Conservation (phyloP, 1,140 invertebrate species). For the Arion vulgaris region DNA sequence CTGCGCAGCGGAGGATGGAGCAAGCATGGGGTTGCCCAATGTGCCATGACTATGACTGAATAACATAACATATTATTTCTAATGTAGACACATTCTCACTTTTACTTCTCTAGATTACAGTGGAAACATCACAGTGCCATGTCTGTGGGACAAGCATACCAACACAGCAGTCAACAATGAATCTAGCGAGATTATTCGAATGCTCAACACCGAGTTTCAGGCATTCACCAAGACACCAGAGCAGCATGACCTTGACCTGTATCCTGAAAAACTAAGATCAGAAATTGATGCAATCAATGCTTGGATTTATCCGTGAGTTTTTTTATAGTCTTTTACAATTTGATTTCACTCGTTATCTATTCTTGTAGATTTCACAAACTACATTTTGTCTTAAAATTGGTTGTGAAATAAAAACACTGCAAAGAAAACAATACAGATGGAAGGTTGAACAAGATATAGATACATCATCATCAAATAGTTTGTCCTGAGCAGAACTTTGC, state of each 20-base stretch:
- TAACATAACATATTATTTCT: no score
- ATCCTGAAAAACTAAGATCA: constrained; percentile 55
- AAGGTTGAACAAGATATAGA: no score
- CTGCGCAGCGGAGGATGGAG: no score
- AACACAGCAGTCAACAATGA: constrained; percentile 69
- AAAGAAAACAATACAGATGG: background rate
- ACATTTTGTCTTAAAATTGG: no score
- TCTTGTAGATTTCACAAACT: background rate
- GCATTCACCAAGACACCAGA: constrained; percentile 62
- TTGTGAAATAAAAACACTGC: no score
- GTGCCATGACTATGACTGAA: no score
- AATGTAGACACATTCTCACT: no score
- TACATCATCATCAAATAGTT: no score
- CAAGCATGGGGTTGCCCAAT: no score
- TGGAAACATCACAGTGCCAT: constrained; percentile 61
- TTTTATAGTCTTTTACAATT: background rate
- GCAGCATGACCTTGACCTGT: constrained; percentile 63
- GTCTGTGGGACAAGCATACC: constrained; percentile 66
- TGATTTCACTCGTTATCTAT: background rate
- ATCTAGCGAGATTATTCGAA: constrained; percentile 68
- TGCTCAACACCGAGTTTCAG: constrained; percentile 70
- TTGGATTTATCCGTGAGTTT: constrained; percentile 66
- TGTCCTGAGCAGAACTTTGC: no score
- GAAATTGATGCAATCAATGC: constrained; percentile 64
- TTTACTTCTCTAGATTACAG: constrained; percentile 59